Base-by-base conservation (phyloP, 2,113 vertebrate genomes). In the Psittacara wagleri region DNA sequence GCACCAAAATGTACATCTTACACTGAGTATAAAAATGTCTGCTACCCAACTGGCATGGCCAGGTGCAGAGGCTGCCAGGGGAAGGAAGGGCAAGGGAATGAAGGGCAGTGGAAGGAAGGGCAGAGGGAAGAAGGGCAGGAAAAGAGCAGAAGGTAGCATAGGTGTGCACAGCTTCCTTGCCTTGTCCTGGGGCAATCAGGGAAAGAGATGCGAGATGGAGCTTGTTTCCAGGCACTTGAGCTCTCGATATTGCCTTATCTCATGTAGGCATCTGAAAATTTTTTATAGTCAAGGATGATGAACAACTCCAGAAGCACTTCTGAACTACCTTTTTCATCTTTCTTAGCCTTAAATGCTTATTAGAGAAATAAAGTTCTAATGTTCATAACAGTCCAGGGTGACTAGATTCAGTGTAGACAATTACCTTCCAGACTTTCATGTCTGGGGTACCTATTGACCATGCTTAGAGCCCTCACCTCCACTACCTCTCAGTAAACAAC, bases 31-130 rank as follows among this genome's bases (percentile, higher is more conserved):
- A 49, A 33, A 83, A 51, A 44, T 15, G 14, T 22, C 3, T 44
- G 27, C 23, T 28, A 62, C 5, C 8, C 4, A 6, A 3, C 11
- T 1, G 3, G 14, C 13, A 5, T 16, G n/a, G 9, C 6, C 6
- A 28, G 28, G 6, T 31, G 17, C 39, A 61, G 48, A 64, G 13
- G 4, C 13, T 61, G 31, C n/a, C n/a, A 43, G 9, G 17, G 61
- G 33, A 74, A 75, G 39, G 24, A 49, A 54, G 7, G 22, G 4
- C 43, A 44, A 17, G 8, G 43, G 43, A 44, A 44, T 17, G 44
- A 54, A 43, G 15, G 41, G 15, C 41, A 43, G 41, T 7, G 61
- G 33, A 74, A 75, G n/a, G 24, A 49, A 54, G 6, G 25, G 2
- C 13, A 69, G 46, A 86, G 25, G 52, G 35, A 59, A 17, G 44